Base-by-base conservation (phyloP, 2,113 vertebrate genomes). In the Okapia johnstoni region DNA sequence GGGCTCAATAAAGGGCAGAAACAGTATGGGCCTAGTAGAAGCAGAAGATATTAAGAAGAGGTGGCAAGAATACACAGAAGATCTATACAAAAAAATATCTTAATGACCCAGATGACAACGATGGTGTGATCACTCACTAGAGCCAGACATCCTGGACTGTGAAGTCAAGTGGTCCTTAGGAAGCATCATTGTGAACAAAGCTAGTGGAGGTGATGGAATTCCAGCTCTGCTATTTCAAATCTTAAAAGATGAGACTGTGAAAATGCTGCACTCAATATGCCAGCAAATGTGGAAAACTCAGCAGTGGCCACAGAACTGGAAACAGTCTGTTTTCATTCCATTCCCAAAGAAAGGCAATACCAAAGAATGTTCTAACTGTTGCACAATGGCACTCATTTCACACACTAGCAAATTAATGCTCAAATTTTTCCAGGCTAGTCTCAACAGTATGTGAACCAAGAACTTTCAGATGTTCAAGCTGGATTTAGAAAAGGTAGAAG, bases 231-330 rank as follows among this genome's bases (percentile, higher is more conserved):
- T 40, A 23, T 40, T 40, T 40, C 66, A 73, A 40, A 40, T 73
- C 66, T 9, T 70, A 40, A 70, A 70, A 70, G n/a, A 70, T 23
- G 10, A 70, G 36, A 19, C 10, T 40, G n/a, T 70, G 66, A 40
- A 70, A 70, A n/a, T 70, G 66, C 5, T 40, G 19, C 66, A 40
- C n/a, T 73, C 66, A 73, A 40, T 73, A 73, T 23, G 3, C n/a
- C 11, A 73, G n/a, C 66, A 40, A 73, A 73, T 40, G 10, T 40
- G 66, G 66, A 73, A 13, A 73, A 40, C 66, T 73, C 66, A 73
- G 19, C n/a, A 73, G 66, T 73, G n/a, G 66, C 66, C 66, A 73
- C n/a, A 73, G 66, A n/a, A 73, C n/a, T 73, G 66, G 66, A 73
- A 70, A 73, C 5, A 10, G 19, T 73, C 10, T 5, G 11, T 40